These are phyloP conservation scores for Anarrhichthys ocellatus DNA, from an alignment of 2,113 vertebrate genomes.

Conservation along the genomic window DNA sequence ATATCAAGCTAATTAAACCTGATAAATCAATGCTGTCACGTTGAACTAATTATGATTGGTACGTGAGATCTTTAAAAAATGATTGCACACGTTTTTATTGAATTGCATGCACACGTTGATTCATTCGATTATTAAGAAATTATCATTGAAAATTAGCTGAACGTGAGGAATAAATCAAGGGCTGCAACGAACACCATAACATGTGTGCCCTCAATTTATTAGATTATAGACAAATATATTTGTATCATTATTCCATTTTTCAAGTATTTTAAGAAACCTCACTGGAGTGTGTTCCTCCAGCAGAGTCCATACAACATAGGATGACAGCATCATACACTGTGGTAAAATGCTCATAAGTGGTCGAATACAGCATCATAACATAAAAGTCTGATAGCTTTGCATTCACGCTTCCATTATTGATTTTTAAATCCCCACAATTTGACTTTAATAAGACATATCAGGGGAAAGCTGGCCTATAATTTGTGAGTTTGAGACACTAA, in stretches of 20 bases:
- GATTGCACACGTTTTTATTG: background rate
- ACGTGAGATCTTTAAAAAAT: constrained; percentile 20
- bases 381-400: constrained; percentile 7
- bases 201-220: background rate
- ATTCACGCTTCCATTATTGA: background rate
- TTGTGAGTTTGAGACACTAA: constrained; percentile 58
- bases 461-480: constrained; percentile 31
- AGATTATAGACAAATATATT: background rate
- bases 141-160: background rate
- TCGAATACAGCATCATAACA: constrained; percentile 9
- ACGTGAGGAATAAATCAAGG: background rate
- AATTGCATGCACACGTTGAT: constrained; percentile 9
- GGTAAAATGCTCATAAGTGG: constrained; percentile 23
- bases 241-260: background rate
- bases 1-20: constrained; percentile 22
- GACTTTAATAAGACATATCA: constrained; percentile 24
- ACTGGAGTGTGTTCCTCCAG: background rate
- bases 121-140: constrained; percentile 3
- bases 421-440: constrained; percentile 22
- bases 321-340: background rate
- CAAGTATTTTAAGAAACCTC: constrained; percentile 17
- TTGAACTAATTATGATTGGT: constrained; percentile 27
- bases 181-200: background rate
- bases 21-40: constrained; percentile 19
- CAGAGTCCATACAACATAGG: background rate